A percentile compares a stretch with the other conserved stretches of the same genome.
Evolutionary conservation across 2,797 vertebrate species (phyloP).

Genomic region (Sternarchorhynchus goeldii): DNA sequence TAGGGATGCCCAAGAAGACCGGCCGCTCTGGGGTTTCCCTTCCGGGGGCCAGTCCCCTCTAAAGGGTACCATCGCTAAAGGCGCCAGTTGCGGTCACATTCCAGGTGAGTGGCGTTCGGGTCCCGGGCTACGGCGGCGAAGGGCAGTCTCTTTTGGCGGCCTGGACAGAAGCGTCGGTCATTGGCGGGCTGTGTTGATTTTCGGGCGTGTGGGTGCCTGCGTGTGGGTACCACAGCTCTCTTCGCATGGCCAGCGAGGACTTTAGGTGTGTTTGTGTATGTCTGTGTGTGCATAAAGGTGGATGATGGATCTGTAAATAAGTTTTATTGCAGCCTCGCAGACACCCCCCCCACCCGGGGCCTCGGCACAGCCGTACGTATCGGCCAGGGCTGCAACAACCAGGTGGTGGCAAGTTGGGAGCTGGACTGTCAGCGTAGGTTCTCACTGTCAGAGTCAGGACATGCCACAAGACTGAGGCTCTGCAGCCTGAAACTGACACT

Average conservation of each 20-base stretch:
- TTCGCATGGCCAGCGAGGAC: neutral
- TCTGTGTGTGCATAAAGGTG: conserved; percentile 12
- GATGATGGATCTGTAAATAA: neutral
- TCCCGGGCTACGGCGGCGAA: neutral
- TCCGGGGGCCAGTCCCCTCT: conserved; percentile 85
- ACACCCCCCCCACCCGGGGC: neutral
- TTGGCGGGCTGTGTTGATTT: neutral
- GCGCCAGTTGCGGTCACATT: conserved; percentile 75
- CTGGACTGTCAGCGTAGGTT: conserved; percentile 41
- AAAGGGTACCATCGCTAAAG: conserved; percentile 83
- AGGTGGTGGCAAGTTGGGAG: conserved; percentile 49
- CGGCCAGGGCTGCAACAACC: conserved; percentile 43
- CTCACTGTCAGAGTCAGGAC: conserved; percentile 51
- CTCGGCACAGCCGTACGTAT: conserved; percentile 24
- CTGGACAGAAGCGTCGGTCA: neutral
- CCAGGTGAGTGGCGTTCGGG: conserved; percentile 83
- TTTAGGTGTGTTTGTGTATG: neutral
- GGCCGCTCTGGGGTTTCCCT: conserved; percentile 82
- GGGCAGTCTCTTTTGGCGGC: conserved; percentile 16
- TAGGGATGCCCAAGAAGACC: conserved; percentile 87
- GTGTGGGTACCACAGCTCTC: neutral
- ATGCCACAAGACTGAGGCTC: conserved; percentile 73
- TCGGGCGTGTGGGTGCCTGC: neutral
- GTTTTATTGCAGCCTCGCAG: neutral
- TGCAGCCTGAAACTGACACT: conserved; percentile 50